Base-by-base conservation (phyloP, 2,888 invertebrate species). In the Ophioninae sp. region DNA sequence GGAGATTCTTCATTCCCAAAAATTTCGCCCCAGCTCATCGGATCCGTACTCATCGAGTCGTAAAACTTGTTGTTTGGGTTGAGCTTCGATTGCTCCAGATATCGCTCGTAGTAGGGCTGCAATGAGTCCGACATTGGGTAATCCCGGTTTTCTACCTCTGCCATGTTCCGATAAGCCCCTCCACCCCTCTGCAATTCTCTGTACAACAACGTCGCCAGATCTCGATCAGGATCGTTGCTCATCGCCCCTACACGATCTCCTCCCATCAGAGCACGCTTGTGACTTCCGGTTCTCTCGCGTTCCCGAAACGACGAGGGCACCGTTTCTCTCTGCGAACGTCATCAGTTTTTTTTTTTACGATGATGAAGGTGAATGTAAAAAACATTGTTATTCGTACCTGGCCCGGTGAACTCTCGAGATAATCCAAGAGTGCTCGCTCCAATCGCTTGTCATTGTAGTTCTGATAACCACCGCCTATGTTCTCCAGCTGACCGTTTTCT, bases 401-500 rank as follows among this genome's bases (percentile, higher is more conserved):
- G 10, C 87, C 87, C 2, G 88, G 84, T 3, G 85, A 64, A 67
- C 81, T 88, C 59, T 91, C 87, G 30, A 91, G 44, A 74, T 91
- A 92, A 81, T 90, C 89, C n/a, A 88, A 86, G 23, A 91, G 63
- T 0, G 89, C 90, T 39, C 87, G 88, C 61, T 89, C 88, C 39
- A 91, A 83, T 30, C 88, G 78, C 69, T 90, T 91, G 68, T 89
- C 88, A 71, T 90, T 90, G 8, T 91, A 85, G 58, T 93, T 93
- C 77, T 93, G 93, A 77, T 91, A 93, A 17, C 92, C 93, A 72
- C 93, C 93, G 0, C 93, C 93, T 20, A 93, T 93, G 41, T 93
- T 92, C 86, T 94, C 93, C 17, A 93, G 89, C 72, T 93, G 93
- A 7, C 93, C 93, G 71, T 91, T 90, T 69, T 91, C 93, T 91